Base-by-base conservation (phyloP, 2,888 invertebrate species). In the Koerneria pararmatus region DNA sequence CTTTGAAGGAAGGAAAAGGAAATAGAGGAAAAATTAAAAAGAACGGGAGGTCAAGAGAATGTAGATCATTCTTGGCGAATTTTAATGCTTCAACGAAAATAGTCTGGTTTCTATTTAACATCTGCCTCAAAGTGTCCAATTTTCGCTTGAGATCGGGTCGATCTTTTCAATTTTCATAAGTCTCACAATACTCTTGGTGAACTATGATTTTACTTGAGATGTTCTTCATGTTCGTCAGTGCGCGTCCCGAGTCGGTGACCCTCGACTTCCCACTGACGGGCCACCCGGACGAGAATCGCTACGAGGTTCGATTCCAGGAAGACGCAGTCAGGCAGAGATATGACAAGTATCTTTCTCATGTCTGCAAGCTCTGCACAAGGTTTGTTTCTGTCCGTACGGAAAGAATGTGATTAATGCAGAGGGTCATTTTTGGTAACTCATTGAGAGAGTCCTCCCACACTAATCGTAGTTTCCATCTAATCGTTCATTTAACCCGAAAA, bases 291-390 rank as follows among this genome's bases (percentile, higher is more conserved):
- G 74, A 73, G 54, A 57, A 68, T 31, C 70, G 62, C n/a, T 62
- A 62, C 62, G 60, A 63, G 31, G 53, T 76, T 31, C 63, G 72
- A 15, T 81, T 81, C 71, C 75, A 73, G 41, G 74, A 74, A 61
- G 68, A 69, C 35, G 70, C 71, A 19, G 72, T 74, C 3, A 68
- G 71, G 1, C 65, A 60, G 11, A 73, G 77, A 54, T 81, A 80
- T 64, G 77, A 81, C 37, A 72, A 73, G 56, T 80, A 78, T 65
- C 71, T 80, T 31, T 72, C 78, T 0, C 77, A 79, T 67, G 71
- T 76, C 6, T 81, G 81, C 70, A 72, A 74, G 48, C 69, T 78
- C 34, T 81, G 81, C 54, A 71, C 71, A 61, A 63, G 51, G 74
- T 76, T 8, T 0, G 71, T 62, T 62, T 35, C 6, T 41, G 48